These are phyloP conservation scores for Pipra filicauda DNA, from an alignment of 2,113 vertebrate species.

Conservation along the genomic window DNA sequence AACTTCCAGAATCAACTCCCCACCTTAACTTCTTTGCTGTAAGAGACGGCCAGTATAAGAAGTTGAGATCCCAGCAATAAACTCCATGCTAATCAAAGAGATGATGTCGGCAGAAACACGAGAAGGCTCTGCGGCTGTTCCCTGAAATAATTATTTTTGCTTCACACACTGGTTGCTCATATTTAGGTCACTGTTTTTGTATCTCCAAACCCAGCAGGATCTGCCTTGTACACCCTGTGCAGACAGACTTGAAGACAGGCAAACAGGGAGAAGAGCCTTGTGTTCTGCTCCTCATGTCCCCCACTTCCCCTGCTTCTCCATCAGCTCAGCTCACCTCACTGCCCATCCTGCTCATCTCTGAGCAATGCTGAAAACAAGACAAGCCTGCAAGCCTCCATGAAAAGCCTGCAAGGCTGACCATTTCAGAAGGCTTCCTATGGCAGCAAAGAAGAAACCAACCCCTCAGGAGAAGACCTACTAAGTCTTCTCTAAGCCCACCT, in stretches of 20 bases:
- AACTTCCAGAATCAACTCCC: not conserved
- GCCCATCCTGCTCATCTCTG: not conserved
- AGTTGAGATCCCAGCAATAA: not conserved
- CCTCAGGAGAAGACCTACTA: accelerated
- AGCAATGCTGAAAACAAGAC: not conserved
- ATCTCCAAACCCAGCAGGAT: not conserved
- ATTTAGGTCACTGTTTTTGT: not conserved
- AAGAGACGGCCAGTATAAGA: not conserved
- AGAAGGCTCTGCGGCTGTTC: not conserved
- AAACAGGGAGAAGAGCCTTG: not conserved
- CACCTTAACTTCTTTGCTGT: not conserved
- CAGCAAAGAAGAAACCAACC: not conserved
- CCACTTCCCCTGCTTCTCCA: not conserved
- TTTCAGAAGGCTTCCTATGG: not conserved
- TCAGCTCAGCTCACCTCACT: not conserved
- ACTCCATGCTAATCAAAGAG: not conserved
- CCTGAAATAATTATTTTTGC: not conserved
- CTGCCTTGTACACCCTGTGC: not conserved
- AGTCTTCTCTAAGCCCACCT: not conserved
- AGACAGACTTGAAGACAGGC: not conserved
- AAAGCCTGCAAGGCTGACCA: not conserved
- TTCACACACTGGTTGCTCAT: accelerated
- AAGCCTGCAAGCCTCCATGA: not conserved
- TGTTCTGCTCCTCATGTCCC: accelerated
- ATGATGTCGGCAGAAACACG: not conserved